Evolutionary conservation across 2,888 invertebrate genomes (phyloP).

Genomic region (Ethmia dodecea): DNA sequence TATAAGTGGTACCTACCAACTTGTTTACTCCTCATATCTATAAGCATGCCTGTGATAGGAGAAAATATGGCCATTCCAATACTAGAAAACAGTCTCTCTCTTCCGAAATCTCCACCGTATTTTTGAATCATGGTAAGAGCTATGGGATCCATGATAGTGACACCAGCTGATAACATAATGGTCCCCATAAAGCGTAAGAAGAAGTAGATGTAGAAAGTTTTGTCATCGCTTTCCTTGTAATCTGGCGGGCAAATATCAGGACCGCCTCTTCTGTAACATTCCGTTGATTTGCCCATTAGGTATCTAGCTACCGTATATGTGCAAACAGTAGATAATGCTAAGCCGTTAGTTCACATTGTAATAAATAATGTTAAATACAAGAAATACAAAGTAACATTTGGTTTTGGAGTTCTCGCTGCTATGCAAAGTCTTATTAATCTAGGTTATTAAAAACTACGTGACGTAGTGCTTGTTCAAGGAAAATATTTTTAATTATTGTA

Average conservation of each 20-base stretch:
- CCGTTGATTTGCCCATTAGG: slow-evolving; percentile 31
- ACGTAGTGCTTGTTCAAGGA: no score
- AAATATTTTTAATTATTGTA: no score
- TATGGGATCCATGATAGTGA: slow-evolving; percentile 93
- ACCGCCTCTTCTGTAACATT: slow-evolving; percentile 80
- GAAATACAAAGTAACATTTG: no score
- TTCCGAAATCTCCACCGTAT: slow-evolving; percentile 88
- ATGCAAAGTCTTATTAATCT: no score
- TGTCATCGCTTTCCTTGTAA: slow-evolving; percentile 86
- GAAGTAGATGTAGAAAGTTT: slow-evolving; percentile 91
- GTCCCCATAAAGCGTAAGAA: slow-evolving; percentile 87
- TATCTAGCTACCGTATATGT: slow-evolving; percentile 34
- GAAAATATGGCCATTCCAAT: slow-evolving; percentile 91
- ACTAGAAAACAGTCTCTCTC: slow-evolving; percentile 88
- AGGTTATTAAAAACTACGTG: no score
- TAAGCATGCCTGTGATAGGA: slow-evolving; percentile 87
- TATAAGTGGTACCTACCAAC: slow-evolving; percentile 62
- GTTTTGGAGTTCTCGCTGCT: no score
- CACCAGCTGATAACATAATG: slow-evolving; percentile 89
- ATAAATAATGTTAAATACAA: not conserved
- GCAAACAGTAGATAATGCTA: slow-evolving; percentile 34
- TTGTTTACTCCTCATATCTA: slow-evolving; percentile 82
- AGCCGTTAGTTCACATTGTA: slow-evolving; percentile 29
- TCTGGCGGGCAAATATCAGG: slow-evolving; percentile 88
- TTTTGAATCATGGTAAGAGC: slow-evolving; percentile 91